Evolutionary conservation across 2,797 vertebrate species (phyloP).

Genomic region (Hyperoplus lanceolatus): DNA sequence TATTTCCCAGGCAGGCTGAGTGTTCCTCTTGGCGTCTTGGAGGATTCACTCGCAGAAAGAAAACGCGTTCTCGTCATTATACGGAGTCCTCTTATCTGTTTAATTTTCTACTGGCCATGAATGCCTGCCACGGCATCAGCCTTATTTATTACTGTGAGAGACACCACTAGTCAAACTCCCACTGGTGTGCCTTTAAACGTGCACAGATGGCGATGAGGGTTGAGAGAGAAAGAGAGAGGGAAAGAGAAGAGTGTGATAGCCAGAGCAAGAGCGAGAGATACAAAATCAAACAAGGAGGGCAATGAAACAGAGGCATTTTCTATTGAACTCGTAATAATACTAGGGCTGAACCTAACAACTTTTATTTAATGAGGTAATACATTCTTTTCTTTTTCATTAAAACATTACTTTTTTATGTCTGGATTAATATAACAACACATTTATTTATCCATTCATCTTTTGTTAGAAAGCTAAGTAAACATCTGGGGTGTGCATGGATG

Average conservation of each 20-base stretch:
- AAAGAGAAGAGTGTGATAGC: constrained; percentile 1
- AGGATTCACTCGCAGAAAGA: constrained; percentile 45
- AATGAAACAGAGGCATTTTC: constrained; percentile 24
- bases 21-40: constrained; percentile 46
- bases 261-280: constrained; percentile 19
- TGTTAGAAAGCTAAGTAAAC: too few relatives aligned
- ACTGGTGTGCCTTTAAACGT: constrained; percentile 68
- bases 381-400: too few relatives aligned
- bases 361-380: too few relatives aligned
- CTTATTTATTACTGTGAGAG: constrained; percentile 75
- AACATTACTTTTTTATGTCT: too few relatives aligned
- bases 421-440: too few relatives aligned
- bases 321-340: too few relatives aligned
- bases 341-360: too few relatives aligned
- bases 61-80: constrained; percentile 21
- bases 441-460: too few relatives aligned
- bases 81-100: constrained; percentile 59
- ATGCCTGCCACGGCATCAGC: constrained; percentile 64
- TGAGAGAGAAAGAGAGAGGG: constrained; percentile 27
- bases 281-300: constrained; percentile 10
- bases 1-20: constrained; percentile 22
- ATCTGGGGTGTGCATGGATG: too few relatives aligned
- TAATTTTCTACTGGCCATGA: constrained; percentile 67
- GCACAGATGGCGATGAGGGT: constrained; percentile 67
- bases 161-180: constrained; percentile 64